A percentile compares a stretch with the other conserved stretches of the same genome.
Conservation (phyloP, 2,888 invertebrate species). For the Megalurothrips usitatus region DNA sequence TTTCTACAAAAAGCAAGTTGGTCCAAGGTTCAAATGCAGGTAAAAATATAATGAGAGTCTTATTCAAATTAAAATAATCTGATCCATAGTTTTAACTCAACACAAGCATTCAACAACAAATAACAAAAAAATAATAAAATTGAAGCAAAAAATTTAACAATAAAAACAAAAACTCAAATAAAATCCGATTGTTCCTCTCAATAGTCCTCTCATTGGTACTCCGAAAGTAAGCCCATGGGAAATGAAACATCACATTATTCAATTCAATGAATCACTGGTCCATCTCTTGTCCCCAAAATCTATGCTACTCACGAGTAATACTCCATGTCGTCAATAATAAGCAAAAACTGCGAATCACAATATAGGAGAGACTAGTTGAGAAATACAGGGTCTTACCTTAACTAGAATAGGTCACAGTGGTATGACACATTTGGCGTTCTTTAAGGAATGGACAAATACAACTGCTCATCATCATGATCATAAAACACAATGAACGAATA, state of each 20-base stretch:
- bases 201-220: too few relatives aligned
- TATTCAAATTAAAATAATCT: neutral
- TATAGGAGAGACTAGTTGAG: constrained; percentile 7
- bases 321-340: neutral
- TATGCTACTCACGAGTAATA: constrained; percentile 4
- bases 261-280: constrained; percentile 9
- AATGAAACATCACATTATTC: neutral
- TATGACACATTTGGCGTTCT: neutral
- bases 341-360: constrained; percentile 7
- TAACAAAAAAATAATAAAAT: neutral
- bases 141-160: neutral
- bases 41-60: constrained; percentile 4
- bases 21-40: neutral
- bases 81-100: neutral
- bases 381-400: neutral
- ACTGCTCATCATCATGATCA: too few relatives aligned
- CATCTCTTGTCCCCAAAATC: neutral
- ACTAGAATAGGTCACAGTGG: neutral
- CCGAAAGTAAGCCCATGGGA: neutral
- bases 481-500: neutral
- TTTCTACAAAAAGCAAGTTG: too few relatives aligned
- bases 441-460: neutral
- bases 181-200: neutral
- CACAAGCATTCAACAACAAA: neutral
- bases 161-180: neutral